Evolutionary conservation across 2,888 invertebrate species (phyloP).

Genomic region (Pseudanteris insignis): DNA sequence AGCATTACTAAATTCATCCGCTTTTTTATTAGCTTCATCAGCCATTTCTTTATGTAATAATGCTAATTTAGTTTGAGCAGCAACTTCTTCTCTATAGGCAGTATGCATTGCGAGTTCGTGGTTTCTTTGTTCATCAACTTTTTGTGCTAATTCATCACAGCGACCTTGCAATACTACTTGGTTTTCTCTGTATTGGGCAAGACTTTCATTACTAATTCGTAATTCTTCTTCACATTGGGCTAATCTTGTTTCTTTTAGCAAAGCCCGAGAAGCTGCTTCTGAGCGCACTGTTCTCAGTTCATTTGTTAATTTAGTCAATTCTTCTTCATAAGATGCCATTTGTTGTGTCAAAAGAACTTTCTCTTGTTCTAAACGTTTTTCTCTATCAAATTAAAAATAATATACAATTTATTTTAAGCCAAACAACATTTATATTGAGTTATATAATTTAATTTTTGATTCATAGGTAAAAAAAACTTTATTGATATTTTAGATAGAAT

Average conservation of each 20-base stretch:
- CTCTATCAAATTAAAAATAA: constrained; percentile 67
- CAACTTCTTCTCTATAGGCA: constrained; percentile 83
- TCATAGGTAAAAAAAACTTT: constrained; percentile 1
- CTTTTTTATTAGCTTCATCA: constrained; percentile 81
- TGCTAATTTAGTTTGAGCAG: constrained; percentile 84
- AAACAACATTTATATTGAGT: neutral
- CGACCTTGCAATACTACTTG: constrained; percentile 79
- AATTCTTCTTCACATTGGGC: constrained; percentile 83
- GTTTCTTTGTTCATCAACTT: constrained; percentile 68
- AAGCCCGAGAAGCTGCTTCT: constrained; percentile 75
- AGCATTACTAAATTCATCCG: constrained; percentile 79
- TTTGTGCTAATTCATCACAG: constrained; percentile 74
- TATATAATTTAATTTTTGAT: neutral
- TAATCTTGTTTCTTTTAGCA: constrained; percentile 79
- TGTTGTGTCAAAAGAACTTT: constrained; percentile 79
- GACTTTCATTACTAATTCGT: constrained; percentile 75
- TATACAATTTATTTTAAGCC: neutral
- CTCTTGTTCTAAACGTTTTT: constrained; percentile 86
- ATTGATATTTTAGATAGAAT: too few species aligned
- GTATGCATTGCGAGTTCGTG: constrained; percentile 62
- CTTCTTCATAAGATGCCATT: constrained; percentile 80
- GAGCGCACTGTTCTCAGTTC: constrained; percentile 81
- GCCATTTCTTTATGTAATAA: constrained; percentile 84
- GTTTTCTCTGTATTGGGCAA: constrained; percentile 75
- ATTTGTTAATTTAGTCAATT: constrained; percentile 80